Evolutionary conservation across 2,113 vertebrate genomes (phyloP), one percentile per base, ranked within the genome.

Genomic region (Tretioscincus oriximinensis): DNA sequence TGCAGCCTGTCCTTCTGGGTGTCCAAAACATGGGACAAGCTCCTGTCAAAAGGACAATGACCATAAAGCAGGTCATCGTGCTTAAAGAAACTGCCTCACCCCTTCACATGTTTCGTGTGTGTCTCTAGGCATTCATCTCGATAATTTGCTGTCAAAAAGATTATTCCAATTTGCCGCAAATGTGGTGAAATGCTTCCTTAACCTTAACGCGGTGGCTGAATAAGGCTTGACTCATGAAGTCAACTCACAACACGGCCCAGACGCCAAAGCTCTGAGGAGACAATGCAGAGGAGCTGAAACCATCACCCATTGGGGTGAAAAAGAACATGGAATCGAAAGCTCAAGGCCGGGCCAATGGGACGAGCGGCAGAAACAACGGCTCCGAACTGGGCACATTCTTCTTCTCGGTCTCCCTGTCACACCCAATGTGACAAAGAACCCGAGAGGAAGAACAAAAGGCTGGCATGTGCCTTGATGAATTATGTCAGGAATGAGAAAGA

Each of bases 211-310:
- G 51, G 24, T 22, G 85, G 4, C n/a, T 73, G 79, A 82, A 73
- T 82, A 67, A 87, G 65, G 75, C 7, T 1, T 87, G 89, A 90
- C 78, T 89, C 85, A 84, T 81, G 67, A 75, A 69, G 73, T 54
- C 72, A 31, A 35, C 35, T 41, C 26, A 74, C 74, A 85, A 47
- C 7, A 22, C 9, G 8, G 66, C 21, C 54, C 69, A 54, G 35
- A 9, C 61, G 26, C 3, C 9, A 35, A 22, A 49, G 66, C 66
- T 10, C 26, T 26, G 9, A 9, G 61, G 60, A 31, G 73, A 28
- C 41, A 14, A 49, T 8, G 1, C 5, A 28, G 28, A 28, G 28
- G 29, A 47, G 35, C 11, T 58, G 7, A 29, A 31, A 60, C 87
- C 49, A 83, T 75, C 2, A 3, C 1, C 0, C 12, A 65, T 24